phyloP scores from a whole-genome alignment of 2,797 vertebrate species.

The Myotis vivesi region DNA sequence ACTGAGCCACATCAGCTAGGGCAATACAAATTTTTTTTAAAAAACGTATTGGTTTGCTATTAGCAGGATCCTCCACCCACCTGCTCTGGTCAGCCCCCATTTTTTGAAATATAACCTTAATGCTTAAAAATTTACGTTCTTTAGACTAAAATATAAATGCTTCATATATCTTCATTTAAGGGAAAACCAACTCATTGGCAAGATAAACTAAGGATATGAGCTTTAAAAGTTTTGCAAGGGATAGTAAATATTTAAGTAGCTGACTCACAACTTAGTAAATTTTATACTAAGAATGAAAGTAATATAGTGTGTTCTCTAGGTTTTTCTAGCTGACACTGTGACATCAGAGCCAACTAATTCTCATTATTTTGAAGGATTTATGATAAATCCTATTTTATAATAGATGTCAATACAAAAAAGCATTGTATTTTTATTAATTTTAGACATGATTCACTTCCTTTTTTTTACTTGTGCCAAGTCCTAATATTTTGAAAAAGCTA shows the following conservation, averaged over 20 bases:
- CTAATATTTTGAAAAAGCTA: not conserved
- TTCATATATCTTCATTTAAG: conserved; percentile 67
- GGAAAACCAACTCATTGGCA: conserved; percentile 29
- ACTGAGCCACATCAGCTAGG: not conserved
- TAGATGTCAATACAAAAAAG: conserved; percentile 21
- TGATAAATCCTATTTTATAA: conserved; percentile 57
- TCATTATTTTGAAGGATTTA: conserved; percentile 61
- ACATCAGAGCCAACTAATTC: conserved; percentile 49
- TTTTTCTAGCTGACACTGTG: conserved; percentile 56
- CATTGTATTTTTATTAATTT: conserved; percentile 45
- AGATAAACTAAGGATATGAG: conserved; percentile 42
- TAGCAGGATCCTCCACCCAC: not conserved
- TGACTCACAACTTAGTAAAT: conserved; percentile 33
- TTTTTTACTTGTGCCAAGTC: not conserved
- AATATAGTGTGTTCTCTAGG: not conserved
- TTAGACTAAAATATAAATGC: conserved; percentile 54
- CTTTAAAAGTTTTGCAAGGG: conserved; percentile 58
- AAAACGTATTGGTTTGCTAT: not conserved
- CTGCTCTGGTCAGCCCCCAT: not conserved
- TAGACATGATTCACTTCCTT: not conserved
- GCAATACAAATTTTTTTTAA: not conserved
- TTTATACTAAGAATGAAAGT: conserved; percentile 24
- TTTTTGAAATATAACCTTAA: conserved; percentile 30
- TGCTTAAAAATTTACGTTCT: conserved; percentile 45
- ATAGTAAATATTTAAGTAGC: conserved; percentile 72